Percentiles rank a stretch among this genome's conserved stretches.
Evolutionary conservation across 35 echinoderm and acorn worm genomes (phyloP).

Genomic region (Eucidaris tribuloides): DNA sequence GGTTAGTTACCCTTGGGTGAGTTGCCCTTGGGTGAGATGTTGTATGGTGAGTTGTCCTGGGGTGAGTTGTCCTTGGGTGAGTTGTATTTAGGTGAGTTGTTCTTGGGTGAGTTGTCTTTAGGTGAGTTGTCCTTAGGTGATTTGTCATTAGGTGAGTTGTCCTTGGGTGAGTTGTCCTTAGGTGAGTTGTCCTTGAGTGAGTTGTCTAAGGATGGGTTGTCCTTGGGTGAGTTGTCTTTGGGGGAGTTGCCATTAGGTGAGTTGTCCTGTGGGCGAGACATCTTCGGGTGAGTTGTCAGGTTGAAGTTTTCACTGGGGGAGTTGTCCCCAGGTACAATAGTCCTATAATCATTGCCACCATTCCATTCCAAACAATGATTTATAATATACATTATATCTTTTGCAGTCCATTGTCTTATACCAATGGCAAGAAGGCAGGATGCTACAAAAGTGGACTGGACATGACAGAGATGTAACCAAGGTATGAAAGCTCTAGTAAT

Average conservation of each 20-base stretch:
- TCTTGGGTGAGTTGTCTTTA: neutral
- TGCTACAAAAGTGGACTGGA: slow-evolving; percentile 71
- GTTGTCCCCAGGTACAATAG: neutral
- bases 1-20: too few relatives aligned
- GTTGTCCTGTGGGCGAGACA: neutral
- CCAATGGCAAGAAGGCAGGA: slow-evolving; percentile 47
- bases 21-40: too few relatives aligned
- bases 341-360: neutral
- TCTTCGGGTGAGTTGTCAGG: neutral
- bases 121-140: neutral
- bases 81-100: neutral
- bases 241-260: neutral
- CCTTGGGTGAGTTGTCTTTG: too few relatives aligned
- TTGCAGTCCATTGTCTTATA: slow-evolving; percentile 55
- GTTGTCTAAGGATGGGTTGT: too few relatives aligned
- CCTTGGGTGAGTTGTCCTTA: too few relatives aligned
- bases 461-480: slow-evolving; percentile 67
- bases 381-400: neutral
- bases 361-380: neutral
- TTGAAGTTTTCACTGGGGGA: neutral
- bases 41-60: too few relatives aligned
- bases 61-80: too few relatives aligned
- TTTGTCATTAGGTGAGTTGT: neutral
- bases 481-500: too few relatives aligned
- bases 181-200: too few relatives aligned